Evolutionary conservation across 2,797 vertebrate species (phyloP), one percentile per base, ranked within the genome.

Genomic region (Psittacula derbiana): DNA sequence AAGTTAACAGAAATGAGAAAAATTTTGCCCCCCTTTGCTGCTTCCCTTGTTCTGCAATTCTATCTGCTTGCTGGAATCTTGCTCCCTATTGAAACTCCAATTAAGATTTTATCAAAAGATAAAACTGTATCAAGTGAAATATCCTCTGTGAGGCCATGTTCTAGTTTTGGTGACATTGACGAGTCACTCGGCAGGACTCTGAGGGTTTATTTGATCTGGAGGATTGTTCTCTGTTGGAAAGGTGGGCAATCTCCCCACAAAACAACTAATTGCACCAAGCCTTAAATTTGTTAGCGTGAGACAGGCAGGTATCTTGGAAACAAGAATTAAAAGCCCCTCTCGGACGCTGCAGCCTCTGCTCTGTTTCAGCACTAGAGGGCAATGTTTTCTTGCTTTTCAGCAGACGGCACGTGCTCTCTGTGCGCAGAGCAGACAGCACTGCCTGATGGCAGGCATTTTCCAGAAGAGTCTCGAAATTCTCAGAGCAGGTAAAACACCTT

Each of bases 311-410:
- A 8, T 7, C 31, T 58, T 2, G 62, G 49, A 16, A 86, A 33
- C 11, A 8, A 4, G 1, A 24, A n/a, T 8, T 9, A 4, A n/a
- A 11, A 5, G 2, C 3, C 12, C 30, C 2, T 23, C 33, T n/a
- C 2, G 40, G 50, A 10, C 47, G 46, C 64, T 5, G 62, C 44
- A 19, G 7, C 25, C 58, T 85, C 36, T 76, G 64, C 90, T 55
- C 8, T 50, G 65, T 87, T 58, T 60, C 53, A 95, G 82, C 98
- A 94, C 97, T 96, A 98, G 98, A 98, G 97, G 98, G 98, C 97
- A 78, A 90, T 96, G 46, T 95, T 28, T 87, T 97, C 95, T 94
- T 25, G 76, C 81, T 96, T 97, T 97, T 97, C 41, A n/a, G 24
- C 31, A 78, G 64, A 10, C 55, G 8, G 53, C 64, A 2, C 53